phyloP scores from a whole-genome alignment of 37 sponge, comb jelly and placozoan species.

The Crambe crambe region DNA sequence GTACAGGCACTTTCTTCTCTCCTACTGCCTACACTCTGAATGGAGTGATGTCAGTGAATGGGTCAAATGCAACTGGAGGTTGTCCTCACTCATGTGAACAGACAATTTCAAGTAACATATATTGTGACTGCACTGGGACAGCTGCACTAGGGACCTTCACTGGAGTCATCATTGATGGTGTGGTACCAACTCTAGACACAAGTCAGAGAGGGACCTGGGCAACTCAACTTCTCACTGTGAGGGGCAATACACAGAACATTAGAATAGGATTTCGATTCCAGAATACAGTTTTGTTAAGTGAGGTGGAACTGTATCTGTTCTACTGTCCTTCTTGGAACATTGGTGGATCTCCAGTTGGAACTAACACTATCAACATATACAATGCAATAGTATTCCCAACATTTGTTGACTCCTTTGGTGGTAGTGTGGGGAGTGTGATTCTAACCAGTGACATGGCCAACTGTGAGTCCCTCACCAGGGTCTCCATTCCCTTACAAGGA shows the following conservation, averaged over 20 bases:
- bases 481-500: neutral
- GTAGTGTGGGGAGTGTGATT: neutral
- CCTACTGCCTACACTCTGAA: neutral
- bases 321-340: neutral
- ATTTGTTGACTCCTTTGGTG: neutral
- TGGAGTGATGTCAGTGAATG: neutral
- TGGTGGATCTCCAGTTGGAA: neutral
- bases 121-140: neutral
- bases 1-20: neutral
- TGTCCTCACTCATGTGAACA: neutral
- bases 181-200: neutral
- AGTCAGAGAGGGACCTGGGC: neutral
- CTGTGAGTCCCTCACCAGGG: neutral
- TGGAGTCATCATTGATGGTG: neutral
- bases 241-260: neutral
- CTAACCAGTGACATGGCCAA: neutral
- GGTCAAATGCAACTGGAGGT: neutral
- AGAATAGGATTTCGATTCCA: neutral
- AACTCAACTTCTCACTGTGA: neutral
- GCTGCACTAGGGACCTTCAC: neutral
- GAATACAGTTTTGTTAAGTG: neutral
- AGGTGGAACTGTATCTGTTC: neutral
- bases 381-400: neutral
- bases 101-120: neutral
- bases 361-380: neutral